Base-by-base conservation (phyloP, 1,140 invertebrate genomes). In the Zaprionus tsacasi region DNA sequence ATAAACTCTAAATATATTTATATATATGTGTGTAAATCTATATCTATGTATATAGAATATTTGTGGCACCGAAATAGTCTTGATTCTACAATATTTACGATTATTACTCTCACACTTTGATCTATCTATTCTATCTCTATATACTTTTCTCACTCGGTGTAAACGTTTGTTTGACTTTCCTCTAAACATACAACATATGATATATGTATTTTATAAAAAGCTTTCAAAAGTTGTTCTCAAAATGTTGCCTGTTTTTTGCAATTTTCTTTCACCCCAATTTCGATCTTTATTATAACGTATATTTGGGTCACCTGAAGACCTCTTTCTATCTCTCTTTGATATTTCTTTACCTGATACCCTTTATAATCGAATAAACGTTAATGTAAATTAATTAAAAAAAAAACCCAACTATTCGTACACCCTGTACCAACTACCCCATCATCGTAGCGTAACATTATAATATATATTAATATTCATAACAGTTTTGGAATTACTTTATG, bases 211-310 rank as follows among this genome's bases (percentile, higher is more conserved):
- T 30, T 6, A 6, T 30, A 30, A 50, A 50, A 40, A 13, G 27
- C 12, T 64, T 60, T 35, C 33, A 63, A 35, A 35, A 15, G 15
- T 4, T 52, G 25, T 17, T 52, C 21, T 65, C 63, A 56, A 56
- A 56, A 25, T 65, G n/a, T 65, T 65, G 63, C 63, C 63, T 65
- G 63, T 43, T 65, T 56, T 65, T 55, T 55, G 6, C 12, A 3
- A 7, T n/a, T 33, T 27, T 55, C 21, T 50, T 12, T 50, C 17
- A 21, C 17, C 17, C 45, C 11, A 17, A 25, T 50, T 25, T 12
- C 17, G 17, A 50, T 25, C 10, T 12, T 25, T 50, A 17, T 1
- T 2, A 25, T 12, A 25, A 50, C 17, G 10, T 50, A 50, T 50
- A 50, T 17, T 38, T 12, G 17, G 45, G 45, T 3, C n/a, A 7